Evolutionary conservation across 2,113 vertebrate genomes (phyloP).

Genomic region (Marcusenius ussheri): DNA sequence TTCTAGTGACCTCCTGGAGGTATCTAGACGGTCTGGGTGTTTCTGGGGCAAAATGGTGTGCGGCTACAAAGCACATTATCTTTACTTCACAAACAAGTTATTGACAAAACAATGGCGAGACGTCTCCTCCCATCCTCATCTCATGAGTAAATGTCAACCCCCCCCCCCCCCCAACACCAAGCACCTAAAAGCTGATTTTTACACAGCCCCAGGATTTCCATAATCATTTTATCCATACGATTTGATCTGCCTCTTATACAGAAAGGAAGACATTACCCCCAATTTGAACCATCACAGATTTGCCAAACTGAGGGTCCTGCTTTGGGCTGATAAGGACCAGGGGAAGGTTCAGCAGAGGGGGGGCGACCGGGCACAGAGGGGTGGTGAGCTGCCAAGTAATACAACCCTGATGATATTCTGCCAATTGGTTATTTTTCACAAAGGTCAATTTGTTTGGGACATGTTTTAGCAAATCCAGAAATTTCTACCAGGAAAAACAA

Average conservation of each 20-base stretch:
- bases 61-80: constrained; percentile 13
- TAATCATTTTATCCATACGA: constrained; percentile 51
- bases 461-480: constrained; percentile 3
- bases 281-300: constrained; percentile 45
- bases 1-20: background rate
- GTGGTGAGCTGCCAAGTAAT: constrained; percentile 28
- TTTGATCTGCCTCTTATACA: constrained; percentile 44
- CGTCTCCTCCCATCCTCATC: background rate
- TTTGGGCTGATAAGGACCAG: constrained; percentile 41
- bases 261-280: constrained; percentile 47
- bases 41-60: background rate
- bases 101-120: constrained; percentile 28
- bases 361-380: constrained; percentile 14
- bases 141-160: constrained; percentile 35
- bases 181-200: constrained; percentile 41
- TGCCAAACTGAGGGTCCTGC: constrained; percentile 44
- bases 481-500: background rate
- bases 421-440: constrained; percentile 28
- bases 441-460: constrained; percentile 9
- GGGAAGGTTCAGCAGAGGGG: constrained; percentile 30
- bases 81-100: constrained; percentile 25
- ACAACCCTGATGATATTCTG: constrained; percentile 22
- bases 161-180: constrained; percentile 18
- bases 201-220: constrained; percentile 44
- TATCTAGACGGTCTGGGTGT: background rate